Evolutionary conservation across 2,888 invertebrate genomes (phyloP).

Genomic region (Psylliodes chrysocephalus): DNA sequence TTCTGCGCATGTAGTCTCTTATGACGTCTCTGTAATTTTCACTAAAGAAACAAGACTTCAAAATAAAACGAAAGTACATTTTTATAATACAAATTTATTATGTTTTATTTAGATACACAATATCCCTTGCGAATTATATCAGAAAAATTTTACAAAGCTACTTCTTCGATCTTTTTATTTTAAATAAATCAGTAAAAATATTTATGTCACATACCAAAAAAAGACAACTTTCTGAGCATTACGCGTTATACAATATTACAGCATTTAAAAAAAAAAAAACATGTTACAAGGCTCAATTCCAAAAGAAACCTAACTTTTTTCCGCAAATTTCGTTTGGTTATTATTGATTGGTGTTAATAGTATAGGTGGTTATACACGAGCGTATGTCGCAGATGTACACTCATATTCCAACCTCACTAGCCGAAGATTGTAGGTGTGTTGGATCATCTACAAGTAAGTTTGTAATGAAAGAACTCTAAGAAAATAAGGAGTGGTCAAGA

Average conservation of each 20-base stretch:
- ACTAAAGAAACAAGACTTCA: too few species aligned
- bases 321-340: constrained; percentile 40
- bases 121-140: constrained; percentile 74
- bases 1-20: too few species aligned
- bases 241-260: constrained; percentile 59
- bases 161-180: constrained; percentile 59
- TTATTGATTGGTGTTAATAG: constrained; percentile 58
- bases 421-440: too few species aligned
- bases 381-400: too few species aligned
- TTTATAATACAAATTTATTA: constrained; percentile 77
- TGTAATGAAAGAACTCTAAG: too few species aligned
- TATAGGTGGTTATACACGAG: too few species aligned
- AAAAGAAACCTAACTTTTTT: constrained; percentile 31
- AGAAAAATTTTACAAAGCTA: constrained; percentile 78
- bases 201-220: constrained; percentile 47
- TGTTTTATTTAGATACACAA: constrained; percentile 74
- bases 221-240: constrained; percentile 60
- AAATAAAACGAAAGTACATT: constrained; percentile 32
- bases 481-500: too few species aligned
- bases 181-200: constrained; percentile 54
- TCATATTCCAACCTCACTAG: too few species aligned
- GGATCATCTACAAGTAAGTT: too few species aligned
- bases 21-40: too few species aligned
- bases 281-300: constrained; percentile 12
- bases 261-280: constrained; percentile 51